A percentile compares a stretch with the other conserved stretches of the same genome.
Conservation (phyloP, 2,888 invertebrate species). For the Drosophila putrida region DNA sequence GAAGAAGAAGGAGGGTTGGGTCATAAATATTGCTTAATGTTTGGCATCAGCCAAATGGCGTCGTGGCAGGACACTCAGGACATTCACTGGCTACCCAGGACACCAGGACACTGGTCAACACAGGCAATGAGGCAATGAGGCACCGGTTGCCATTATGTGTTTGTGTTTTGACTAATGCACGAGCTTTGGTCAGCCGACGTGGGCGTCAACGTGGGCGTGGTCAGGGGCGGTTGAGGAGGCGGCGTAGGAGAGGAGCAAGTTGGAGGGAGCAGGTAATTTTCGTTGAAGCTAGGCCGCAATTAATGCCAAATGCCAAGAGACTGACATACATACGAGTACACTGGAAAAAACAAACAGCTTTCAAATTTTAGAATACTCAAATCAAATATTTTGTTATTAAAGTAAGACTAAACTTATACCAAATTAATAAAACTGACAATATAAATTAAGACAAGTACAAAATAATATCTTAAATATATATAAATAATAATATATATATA, state of each 20-base stretch:
- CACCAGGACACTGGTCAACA: conserved; percentile 7
- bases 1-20: conserved; percentile 19
- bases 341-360: no score
- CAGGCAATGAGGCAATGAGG: background rate
- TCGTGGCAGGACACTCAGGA: conserved; percentile 42
- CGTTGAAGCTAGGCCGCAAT: conserved; percentile 74
- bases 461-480: no score
- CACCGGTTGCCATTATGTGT: conserved; percentile 35
- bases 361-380: no score
- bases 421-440: no score
- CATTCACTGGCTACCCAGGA: conserved; percentile 1
- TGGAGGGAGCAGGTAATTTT: conserved; percentile 67
- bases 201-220: conserved; percentile 10
- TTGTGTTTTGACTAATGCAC: conserved; percentile 59
- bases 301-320: conserved; percentile 71
- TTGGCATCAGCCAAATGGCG: conserved; percentile 67
- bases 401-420: no score
- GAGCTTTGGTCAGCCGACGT: conserved; percentile 25
- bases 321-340: conserved; percentile 18
- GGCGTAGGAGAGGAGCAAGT: background rate
- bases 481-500: no score
- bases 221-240: background rate
- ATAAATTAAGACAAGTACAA: no score
- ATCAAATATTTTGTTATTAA: no score
- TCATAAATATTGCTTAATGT: conserved; percentile 79